These are phyloP conservation scores for Dromiciops gliroides DNA, from an alignment of 2,113 vertebrate genomes.

Conservation along the genomic window DNA sequence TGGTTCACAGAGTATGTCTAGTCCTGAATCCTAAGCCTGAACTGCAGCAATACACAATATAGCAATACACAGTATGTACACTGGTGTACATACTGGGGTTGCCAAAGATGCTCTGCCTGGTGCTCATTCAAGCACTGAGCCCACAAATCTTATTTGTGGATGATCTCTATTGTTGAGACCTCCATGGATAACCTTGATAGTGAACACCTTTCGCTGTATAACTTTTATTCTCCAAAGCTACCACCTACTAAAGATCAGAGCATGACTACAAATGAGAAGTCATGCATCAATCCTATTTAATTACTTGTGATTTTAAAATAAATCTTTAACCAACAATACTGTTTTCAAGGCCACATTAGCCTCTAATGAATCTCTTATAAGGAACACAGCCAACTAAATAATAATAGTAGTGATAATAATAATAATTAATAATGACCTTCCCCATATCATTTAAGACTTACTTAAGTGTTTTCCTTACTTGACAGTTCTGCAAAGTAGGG, in stretches of 20 bases:
- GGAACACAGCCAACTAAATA: not conserved
- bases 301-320: not conserved
- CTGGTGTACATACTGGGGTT: not conserved
- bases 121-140: not conserved
- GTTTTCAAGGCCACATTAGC: not conserved
- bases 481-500: not conserved
- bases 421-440: not conserved
- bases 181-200: not conserved
- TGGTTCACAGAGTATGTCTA: not conserved
- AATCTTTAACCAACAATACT: not conserved
- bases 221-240: not conserved
- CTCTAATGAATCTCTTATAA: not conserved
- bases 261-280: not conserved
- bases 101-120: not conserved
- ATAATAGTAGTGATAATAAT: not conserved
- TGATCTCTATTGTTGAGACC: not conserved
- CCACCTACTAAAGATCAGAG: not conserved
- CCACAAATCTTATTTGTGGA: not conserved
- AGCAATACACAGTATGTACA: no score
- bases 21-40: not conserved
- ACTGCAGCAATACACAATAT: rapidly evolving
- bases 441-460: not conserved
- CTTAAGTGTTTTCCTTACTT: not conserved
- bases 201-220: not conserved
- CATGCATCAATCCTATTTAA: not conserved